Evolutionary conservation across 1,140 invertebrate species (phyloP).

Genomic region (Dendroctonus ponderosae): DNA sequence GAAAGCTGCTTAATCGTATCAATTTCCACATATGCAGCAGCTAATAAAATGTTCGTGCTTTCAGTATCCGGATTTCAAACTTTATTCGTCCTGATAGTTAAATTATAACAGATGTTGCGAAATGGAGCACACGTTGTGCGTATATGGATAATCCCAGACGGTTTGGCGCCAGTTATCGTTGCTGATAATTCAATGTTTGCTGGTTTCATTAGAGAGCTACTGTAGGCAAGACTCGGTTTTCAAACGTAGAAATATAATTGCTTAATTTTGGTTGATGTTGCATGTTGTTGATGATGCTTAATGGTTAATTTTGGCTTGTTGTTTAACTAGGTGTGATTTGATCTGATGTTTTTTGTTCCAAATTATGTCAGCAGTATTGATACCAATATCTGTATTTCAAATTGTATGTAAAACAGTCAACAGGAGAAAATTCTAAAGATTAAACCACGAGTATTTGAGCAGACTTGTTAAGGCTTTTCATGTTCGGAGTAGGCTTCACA

Average conservation of each 20-base stretch:
- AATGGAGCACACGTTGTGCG: conserved; percentile 6
- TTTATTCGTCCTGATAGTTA: conserved; percentile 8
- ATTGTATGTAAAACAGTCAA: too few relatives aligned
- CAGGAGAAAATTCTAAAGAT: not conserved
- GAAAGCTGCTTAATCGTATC: too few relatives aligned
- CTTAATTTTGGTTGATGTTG: not conserved
- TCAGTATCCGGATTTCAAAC: too few relatives aligned
- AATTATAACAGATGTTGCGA: conserved; percentile 14
- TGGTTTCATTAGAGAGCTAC: not conserved
- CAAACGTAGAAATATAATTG: not conserved
- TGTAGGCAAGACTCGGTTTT: not conserved
- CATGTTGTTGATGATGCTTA: too few relatives aligned
- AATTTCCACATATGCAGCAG: too few relatives aligned
- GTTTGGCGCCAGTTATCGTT: conserved; percentile 7
- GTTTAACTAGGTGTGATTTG: too few relatives aligned
- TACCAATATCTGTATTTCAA: too few relatives aligned
- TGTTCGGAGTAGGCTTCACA: not conserved
- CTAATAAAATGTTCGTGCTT: too few relatives aligned
- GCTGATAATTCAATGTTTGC: conserved; percentile 1
- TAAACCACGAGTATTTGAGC: not conserved
- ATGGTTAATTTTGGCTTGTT: not conserved
- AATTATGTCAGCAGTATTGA: too few relatives aligned
- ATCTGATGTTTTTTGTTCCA: too few relatives aligned
- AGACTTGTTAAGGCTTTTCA: not conserved
- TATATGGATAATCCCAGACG: conserved; percentile 1